Base-by-base conservation (phyloP, 1,140 invertebrate species). In the Drosophila pruinosa region DNA sequence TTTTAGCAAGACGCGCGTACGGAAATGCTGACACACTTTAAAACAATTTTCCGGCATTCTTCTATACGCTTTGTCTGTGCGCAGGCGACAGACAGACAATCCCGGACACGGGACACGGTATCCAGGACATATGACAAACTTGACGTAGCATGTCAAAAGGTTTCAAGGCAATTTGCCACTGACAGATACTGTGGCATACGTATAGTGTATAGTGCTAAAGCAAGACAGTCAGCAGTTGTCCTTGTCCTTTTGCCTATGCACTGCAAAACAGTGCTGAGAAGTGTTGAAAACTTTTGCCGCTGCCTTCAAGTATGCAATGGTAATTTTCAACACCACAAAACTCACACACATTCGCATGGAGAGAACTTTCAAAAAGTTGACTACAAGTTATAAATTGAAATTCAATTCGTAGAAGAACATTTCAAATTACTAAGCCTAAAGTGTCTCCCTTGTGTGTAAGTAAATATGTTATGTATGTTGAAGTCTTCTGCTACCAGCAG, bases 21-120 rank as follows among this genome's bases (percentile, higher is more conserved):
- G 64, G 69, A 88, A 88, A 82, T 89, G 78, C 82, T 82, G 82
- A 88, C 82, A 86, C 82, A 89, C 83, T 86, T 88, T 86, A 86
- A 86, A 86, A 88, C 82, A 88, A 86, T 86, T 88, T 86, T 88
- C 78, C 69, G 57, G 75, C 80, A 73, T 83, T 79, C 62, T 71
- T 81, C 56, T 59, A 43, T 24, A 3, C 17, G 22, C 22, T 48
- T 28, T 15, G 45, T 28, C 22, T 48, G 45, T 36, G 47, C 22
- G 73, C 26, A 38, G 62, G 63, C 52, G 53, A 36, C 58, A 26
- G n/a, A n/a, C n/a, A 26, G 43, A 10, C 48, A 67, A 68, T n/a
- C n/a, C 28, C 8, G 58, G 41, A 58, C 56, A 52, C 52, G 59
- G 62, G 73, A 61, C 56, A 6, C 43, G 75, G 53, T 63, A 67